Conservation (phyloP, 2,888 invertebrate species). For the Yponomeuta evonymella region DNA sequence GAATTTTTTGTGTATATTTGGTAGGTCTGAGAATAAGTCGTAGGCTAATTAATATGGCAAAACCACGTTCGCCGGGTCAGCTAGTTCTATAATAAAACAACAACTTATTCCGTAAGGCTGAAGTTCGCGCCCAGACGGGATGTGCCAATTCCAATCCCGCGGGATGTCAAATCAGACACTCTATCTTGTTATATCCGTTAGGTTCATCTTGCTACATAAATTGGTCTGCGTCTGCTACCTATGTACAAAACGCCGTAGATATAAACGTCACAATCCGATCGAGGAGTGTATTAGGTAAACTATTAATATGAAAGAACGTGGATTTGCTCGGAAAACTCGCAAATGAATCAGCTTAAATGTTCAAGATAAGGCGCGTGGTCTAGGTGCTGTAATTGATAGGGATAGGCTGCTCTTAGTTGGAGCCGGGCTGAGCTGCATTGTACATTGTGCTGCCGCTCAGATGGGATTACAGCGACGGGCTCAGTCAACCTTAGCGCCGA, state of each 20-base stretch:
- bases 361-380: constrained; percentile 15
- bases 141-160: constrained; percentile 36
- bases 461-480: constrained; percentile 35
- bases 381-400: constrained; percentile 35
- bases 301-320: not conserved
- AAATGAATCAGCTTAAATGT: not conserved
- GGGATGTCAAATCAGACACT: constrained; percentile 6
- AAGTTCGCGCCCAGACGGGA: constrained; percentile 32
- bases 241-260: too few relatives aligned
- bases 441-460: constrained; percentile 36
- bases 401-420: constrained; percentile 18
- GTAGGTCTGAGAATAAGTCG: too few relatives aligned
- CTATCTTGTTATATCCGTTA: constrained; percentile 1
- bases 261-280: not conserved
- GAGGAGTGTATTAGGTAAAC: not conserved
- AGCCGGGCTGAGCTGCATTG: constrained; percentile 5
- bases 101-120: constrained; percentile 3
- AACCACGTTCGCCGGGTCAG: too few relatives aligned
- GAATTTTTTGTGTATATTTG: too few relatives aligned
- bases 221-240: not conserved
- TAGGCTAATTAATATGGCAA: too few relatives aligned
- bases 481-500: constrained; percentile 3
- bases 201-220: not conserved
- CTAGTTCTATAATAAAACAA: not conserved
- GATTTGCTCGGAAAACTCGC: not conserved